A percentile compares a stretch with the other conserved stretches of the same genome.
Conservation (phyloP, 1,140 invertebrate genomes). For the Philopotamus ludificatus region DNA sequence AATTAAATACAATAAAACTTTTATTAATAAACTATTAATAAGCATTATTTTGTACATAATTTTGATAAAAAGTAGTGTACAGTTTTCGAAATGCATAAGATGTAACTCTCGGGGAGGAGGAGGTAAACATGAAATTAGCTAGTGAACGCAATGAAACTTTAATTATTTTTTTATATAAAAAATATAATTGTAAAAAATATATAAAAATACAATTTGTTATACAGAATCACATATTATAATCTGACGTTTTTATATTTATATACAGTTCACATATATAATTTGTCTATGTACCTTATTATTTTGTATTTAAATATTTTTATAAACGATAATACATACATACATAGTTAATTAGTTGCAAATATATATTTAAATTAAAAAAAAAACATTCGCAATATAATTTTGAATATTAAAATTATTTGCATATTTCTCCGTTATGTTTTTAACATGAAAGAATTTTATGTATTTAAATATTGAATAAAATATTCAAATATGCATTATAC, state of each 20-base stretch:
- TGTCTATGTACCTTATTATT: conserved; percentile 7
- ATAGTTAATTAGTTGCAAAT: too few species aligned
- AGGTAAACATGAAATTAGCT: too few species aligned
- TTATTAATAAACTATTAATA: background rate
- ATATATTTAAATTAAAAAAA: background rate
- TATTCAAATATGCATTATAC: background rate
- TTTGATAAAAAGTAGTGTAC: too few species aligned
- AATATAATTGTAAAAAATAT: too few species aligned
- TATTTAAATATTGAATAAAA: conserved; percentile 13
- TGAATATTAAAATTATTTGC: background rate
- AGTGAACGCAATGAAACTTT: too few species aligned
- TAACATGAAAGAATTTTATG: conserved; percentile 7
- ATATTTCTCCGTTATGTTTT: background rate
- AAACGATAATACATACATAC: background rate
- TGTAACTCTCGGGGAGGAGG: too few species aligned
- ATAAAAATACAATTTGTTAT: background rate
- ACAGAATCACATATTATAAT: background rate
- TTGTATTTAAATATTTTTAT: background rate
- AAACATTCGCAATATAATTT: background rate
- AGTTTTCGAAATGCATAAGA: too few species aligned
- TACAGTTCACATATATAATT: background rate
- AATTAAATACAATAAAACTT: too few species aligned
- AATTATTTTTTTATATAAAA: too few species aligned
- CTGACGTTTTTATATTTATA: background rate
- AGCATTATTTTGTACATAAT: too few species aligned